Base-by-base conservation (phyloP, 2,113 vertebrate species). In the Heterotis niloticus region DNA sequence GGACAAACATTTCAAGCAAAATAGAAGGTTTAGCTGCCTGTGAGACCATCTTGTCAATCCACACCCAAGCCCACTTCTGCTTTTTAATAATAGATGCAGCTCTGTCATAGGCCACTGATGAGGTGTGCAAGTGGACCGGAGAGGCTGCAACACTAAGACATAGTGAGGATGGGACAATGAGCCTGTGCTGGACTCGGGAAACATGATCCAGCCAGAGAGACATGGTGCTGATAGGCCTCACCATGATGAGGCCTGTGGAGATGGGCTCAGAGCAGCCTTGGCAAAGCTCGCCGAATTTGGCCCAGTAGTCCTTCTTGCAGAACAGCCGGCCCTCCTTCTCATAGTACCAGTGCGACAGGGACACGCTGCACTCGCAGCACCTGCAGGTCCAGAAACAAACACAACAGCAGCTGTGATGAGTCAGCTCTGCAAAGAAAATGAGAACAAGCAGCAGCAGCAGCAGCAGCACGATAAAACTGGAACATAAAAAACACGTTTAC, bases 241-340 rank as follows among this genome's bases (percentile, higher is more conserved):
- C 98, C 98, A 99, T 98, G 90, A 99, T 95, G 81, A 98, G 92
- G 77, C 98, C 98, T 59, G 96, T 98, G 90, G 92, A 94, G 92
- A 99, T 98, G 12, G 95, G 95, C 88, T 98, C 97, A 0, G 93
- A 95, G 88, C 98, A 99, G 83, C 97, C 97, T 0, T 98, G 96
- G 89, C 98, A 99, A 54, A 97, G 92, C 87, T 98, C 96, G 34
- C 97, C 96, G 0, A 95, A 98, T 82, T 90, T 94, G 23, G 92
- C 88, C 96, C 98, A 99, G 91, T 98, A 99, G 88, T 99, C 96
- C 84, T 95, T 96, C 93, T 97, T 97, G 88, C 98, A 99, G 93
- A 95, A 99, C 65, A 99, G 96, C 62, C 83, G 94, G 4, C 96
- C 96, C 88, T 99, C 97, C 90, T 97, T 98, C 88, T 99, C 98